phyloP scores from a whole-genome alignment of 2,888 invertebrate species.

The Drosophila robusta region DNA sequence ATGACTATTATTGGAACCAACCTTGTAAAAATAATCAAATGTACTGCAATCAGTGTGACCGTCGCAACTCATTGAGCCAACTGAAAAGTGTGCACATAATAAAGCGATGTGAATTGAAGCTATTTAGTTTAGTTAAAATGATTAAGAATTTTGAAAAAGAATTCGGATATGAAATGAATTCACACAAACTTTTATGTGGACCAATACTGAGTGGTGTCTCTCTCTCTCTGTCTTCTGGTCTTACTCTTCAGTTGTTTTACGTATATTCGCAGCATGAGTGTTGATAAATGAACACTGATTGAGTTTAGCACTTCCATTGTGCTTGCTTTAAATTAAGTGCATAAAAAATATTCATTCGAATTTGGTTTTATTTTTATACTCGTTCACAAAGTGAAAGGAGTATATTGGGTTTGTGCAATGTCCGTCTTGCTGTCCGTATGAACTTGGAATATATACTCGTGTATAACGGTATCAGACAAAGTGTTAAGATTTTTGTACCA shows the following conservation, averaged over 20 bases:
- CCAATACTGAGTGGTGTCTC: too few relatives aligned
- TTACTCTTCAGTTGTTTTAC: not conserved
- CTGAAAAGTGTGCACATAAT: slow-evolving; percentile 54
- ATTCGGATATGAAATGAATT: slow-evolving; percentile 26
- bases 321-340: not conserved
- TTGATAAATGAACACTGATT: slow-evolving; percentile 17
- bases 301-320: slow-evolving; percentile 5
- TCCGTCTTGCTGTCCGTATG: too few relatives aligned
- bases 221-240: not conserved
- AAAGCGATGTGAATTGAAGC: slow-evolving; percentile 67
- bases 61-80: slow-evolving; percentile 46
- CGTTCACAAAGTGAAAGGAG: too few relatives aligned
- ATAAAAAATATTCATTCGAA: too few relatives aligned
- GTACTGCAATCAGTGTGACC: slow-evolving; percentile 40
- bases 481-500: too few relatives aligned
- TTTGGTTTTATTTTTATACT: too few relatives aligned
- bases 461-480: too few relatives aligned
- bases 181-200: slow-evolving; percentile 8
- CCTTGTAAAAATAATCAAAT: slow-evolving; percentile 29
- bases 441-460: too few relatives aligned
- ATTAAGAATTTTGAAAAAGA: slow-evolving; percentile 27
- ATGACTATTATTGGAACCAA: not conserved
- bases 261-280: not conserved
- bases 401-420: too few relatives aligned
- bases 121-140: slow-evolving; percentile 54